These are phyloP conservation scores for Dorcus parallelipipedus DNA, from an alignment of 2,888 invertebrate genomes.

Conservation along the genomic window DNA sequence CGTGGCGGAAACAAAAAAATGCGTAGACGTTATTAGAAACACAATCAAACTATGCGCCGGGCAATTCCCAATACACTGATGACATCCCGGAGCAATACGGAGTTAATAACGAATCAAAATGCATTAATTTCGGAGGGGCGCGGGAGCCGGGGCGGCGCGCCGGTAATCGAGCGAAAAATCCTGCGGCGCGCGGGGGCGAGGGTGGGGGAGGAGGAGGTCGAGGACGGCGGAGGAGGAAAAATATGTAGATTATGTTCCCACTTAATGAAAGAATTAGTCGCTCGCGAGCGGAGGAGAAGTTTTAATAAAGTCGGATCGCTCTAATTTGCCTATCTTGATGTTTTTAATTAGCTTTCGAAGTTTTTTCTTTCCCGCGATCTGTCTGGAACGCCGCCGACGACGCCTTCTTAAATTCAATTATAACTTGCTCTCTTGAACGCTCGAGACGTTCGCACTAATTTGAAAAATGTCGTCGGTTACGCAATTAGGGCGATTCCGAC, in stretches of 20 bases:
- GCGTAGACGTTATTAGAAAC: background rate
- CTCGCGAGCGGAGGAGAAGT: too few relatives aligned
- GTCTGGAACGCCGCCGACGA: too few relatives aligned
- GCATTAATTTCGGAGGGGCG: conserved; percentile 18
- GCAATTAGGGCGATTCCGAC: too few relatives aligned
- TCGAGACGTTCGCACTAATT: too few relatives aligned
- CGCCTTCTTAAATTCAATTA: too few relatives aligned
- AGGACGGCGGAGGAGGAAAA: background rate
- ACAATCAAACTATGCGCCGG: background rate
- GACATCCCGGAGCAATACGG: conserved; percentile 27
- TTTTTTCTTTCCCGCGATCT: background rate
- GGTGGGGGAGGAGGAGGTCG: too few relatives aligned
- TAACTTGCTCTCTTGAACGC: too few relatives aligned
- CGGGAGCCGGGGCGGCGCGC: background rate
- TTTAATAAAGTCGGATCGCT: too few relatives aligned
- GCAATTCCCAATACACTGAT: conserved; percentile 30
- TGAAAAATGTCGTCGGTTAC: too few relatives aligned
- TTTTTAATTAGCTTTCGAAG: background rate
- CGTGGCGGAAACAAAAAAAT: too few relatives aligned
- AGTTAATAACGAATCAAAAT: conserved; percentile 28
- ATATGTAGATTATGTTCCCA: too few relatives aligned
- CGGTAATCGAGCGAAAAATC: background rate
- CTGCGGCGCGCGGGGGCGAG: background rate
- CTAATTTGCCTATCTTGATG: background rate
- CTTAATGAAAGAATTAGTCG: too few relatives aligned